Conservation (phyloP, 2,797 vertebrate species). For the Sebastes cheni region DNA sequence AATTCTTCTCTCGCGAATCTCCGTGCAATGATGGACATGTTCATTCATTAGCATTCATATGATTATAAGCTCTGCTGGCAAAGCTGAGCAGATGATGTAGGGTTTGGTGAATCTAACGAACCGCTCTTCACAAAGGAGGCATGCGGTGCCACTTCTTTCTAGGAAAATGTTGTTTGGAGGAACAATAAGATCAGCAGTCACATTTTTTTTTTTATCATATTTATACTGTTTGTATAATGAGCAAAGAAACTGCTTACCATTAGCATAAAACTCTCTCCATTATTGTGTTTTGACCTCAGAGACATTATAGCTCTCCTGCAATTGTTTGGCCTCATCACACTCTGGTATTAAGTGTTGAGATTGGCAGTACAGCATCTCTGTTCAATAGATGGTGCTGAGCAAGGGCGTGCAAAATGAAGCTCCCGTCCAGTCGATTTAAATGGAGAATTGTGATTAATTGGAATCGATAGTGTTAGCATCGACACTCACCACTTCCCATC, state of each 20-base stretch:
- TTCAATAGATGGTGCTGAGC: conserved; percentile 57
- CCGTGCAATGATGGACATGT: conserved; percentile 49
- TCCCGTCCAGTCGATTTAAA: conserved; percentile 61
- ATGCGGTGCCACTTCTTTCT: conserved; percentile 4
- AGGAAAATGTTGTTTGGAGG: not conserved
- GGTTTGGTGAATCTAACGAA: conserved; percentile 28
- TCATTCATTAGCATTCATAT: conserved; percentile 62
- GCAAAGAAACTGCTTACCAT: conserved; percentile 1
- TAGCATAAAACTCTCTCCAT: not conserved
- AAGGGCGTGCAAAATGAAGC: conserved; percentile 68
- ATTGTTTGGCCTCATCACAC: conserved; percentile 34
- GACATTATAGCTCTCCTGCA: conserved; percentile 25
- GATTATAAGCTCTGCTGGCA: conserved; percentile 37
- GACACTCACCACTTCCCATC: conserved; percentile 43
- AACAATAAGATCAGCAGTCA: not conserved
- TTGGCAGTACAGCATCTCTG: conserved; percentile 28
- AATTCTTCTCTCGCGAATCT: conserved; percentile 38
- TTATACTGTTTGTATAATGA: not conserved
- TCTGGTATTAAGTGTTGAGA: conserved; percentile 51
- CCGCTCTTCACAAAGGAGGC: not conserved
- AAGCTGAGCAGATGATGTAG: conserved; percentile 28
- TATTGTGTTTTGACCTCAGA: conserved; percentile 19
- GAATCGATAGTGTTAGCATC: conserved; percentile 59
- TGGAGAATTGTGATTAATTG: conserved; percentile 77
- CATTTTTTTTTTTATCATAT: not conserved